A percentile compares a stretch with the other conserved stretches of the same genome.
Conservation (phyloP, 2,888 invertebrate genomes). For the Trissolcus japonicus region DNA sequence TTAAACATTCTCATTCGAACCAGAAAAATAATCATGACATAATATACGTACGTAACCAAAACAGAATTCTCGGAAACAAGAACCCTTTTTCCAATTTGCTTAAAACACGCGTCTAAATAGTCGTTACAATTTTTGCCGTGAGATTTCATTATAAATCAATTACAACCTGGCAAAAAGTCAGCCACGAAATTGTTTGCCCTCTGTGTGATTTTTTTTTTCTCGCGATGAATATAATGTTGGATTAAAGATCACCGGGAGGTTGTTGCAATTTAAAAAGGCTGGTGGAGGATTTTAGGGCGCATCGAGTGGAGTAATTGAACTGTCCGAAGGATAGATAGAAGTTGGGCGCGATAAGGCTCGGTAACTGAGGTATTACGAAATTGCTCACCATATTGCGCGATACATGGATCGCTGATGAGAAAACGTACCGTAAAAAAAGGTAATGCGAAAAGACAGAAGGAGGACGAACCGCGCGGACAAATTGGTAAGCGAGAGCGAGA, state of each 20-base stretch:
- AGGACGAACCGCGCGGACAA: conserved; percentile 34
- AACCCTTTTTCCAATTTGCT: conserved; percentile 46
- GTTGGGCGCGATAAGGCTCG: conserved; percentile 58
- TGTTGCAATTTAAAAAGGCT: conserved; percentile 52
- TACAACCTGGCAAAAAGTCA: conserved; percentile 6
- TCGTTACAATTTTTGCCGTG: not conserved
- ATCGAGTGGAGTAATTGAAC: conserved; percentile 62
- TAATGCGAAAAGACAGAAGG: conserved; percentile 49
- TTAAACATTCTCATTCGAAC: conserved; percentile 9
- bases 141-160: conserved; percentile 49
- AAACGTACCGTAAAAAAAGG: conserved; percentile 51
- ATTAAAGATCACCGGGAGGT: conserved; percentile 25
- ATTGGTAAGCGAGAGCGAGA: conserved; percentile 7
- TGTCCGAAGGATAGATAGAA: conserved; percentile 61
- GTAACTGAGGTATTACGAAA: conserved; percentile 61
- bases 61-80: conserved; percentile 8
- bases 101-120: conserved; percentile 40
- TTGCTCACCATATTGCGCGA: conserved; percentile 60
- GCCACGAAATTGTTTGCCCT: not conserved
- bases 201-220: conserved; percentile 19
- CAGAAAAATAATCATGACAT: conserved; percentile 15
- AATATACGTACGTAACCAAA: conserved; percentile 9
- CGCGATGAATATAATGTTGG: conserved; percentile 33
- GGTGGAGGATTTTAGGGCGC: conserved; percentile 38
- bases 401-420: conserved; percentile 60